Base-by-base conservation (phyloP, 2,888 invertebrate species). In the Diadegma fenestrale region DNA sequence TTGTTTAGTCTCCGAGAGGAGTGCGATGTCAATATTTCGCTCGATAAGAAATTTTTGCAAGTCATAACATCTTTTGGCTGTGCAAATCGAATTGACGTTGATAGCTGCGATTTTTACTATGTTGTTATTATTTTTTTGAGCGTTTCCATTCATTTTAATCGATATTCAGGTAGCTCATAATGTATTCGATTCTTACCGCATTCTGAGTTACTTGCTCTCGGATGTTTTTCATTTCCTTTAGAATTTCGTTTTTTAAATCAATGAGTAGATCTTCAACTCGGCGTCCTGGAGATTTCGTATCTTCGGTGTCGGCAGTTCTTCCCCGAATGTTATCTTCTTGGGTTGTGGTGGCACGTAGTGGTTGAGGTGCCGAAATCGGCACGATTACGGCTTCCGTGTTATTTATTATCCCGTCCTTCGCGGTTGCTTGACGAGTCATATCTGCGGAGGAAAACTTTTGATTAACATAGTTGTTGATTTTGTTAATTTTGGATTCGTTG, bases 121-220 rank as follows among this genome's bases (percentile, higher is more conserved):
- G 33, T 33, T 33, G 33, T 33, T 33, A 5, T 33, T 33, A 33
- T 33, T 33, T 5, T 33, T 33, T 30, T 30, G 30, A 30, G 30
- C 30, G 30, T 71, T 58, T 0, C 80, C 19, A n/a, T 17, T 19
- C 66, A 66, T 66, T 66, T 66, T 41, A 64, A 12, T 63, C 30
- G n/a, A 64, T 75, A 6, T 75, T 61, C 14, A 63, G 5, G 12
- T 75, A 37, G 43, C 43, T 51, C 51, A 41, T 45, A 0, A 68
- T 54, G n/a, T 22, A 77, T 7, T 66, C 66, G 6, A 64, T 54
- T 48, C 37, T 45, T 4, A 51, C 33, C 14, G 77, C 48, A 14
- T 77, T 64, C 19, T 77, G 48, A 1, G 45, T 68, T 66, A 66
- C 48, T 7, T 66, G 66, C 26, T 19, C 14, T 33, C 64, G 12